A percentile compares a stretch with the other conserved stretches of the same genome.
phyloP scores from a whole-genome alignment of 2,888 invertebrate species.

The Micoletzkya japonica region DNA sequence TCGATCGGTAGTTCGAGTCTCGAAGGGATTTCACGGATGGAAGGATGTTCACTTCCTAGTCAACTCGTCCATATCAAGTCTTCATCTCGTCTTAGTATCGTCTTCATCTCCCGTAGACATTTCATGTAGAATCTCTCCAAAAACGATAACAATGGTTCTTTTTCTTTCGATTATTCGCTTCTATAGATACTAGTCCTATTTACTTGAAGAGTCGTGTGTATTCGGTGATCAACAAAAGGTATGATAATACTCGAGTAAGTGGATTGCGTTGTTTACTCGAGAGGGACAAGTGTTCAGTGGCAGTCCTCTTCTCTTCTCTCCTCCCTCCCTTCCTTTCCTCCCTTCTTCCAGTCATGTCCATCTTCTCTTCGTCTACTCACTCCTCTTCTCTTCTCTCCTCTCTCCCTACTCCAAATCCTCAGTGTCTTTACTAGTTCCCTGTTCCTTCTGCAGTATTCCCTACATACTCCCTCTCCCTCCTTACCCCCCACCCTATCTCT shows the following conservation, averaged over 20 bases:
- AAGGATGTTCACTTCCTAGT: too few species aligned
- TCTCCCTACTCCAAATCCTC: neutral
- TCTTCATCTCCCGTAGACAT: too few species aligned
- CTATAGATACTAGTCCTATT: neutral
- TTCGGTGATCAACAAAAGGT: too few species aligned
- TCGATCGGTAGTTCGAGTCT: too few species aligned
- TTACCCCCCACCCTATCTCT: neutral
- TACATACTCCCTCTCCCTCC: constrained; percentile 2
- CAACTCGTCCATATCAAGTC: too few species aligned
- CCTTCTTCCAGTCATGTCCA: neutral
- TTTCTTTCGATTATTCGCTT: neutral
- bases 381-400: neutral
- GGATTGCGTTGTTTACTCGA: too few species aligned
- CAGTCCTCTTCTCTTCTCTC: constrained; percentile 2
- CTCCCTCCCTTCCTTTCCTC: neutral
- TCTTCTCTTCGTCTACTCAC: constrained; percentile 1
- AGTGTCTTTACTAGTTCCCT: neutral
- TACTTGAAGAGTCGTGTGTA: too few species aligned
- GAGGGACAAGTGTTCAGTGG: too few species aligned
- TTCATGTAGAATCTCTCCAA: too few species aligned
- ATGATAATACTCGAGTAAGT: too few species aligned
- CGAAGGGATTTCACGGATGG: too few species aligned
- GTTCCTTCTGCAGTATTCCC: constrained; percentile 12
- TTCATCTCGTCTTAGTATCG: too few species aligned
- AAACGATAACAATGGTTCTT: neutral